These are phyloP conservation scores for Heliconius charithonia DNA, from an alignment of 2,888 invertebrate genomes.

Conservation along the genomic window DNA sequence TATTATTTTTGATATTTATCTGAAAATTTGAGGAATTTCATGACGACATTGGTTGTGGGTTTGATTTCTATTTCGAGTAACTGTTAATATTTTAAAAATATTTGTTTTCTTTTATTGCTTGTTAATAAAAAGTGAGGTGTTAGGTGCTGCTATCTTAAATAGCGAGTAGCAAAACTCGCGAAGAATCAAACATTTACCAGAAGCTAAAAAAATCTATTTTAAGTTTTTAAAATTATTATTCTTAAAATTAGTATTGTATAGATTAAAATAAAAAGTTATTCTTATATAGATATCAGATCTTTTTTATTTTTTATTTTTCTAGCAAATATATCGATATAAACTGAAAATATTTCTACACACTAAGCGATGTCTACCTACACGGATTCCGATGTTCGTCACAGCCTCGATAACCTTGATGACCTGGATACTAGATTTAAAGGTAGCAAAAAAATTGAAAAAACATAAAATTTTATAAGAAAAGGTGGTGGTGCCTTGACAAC, in stretches of 20 bases:
- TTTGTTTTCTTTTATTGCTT: no score
- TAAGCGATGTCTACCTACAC: conserved; percentile 68
- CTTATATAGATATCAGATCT: no score
- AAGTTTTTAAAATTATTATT: no score
- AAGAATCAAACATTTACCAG: no score
- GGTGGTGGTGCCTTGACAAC: neutral
- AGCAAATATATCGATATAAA: conserved; percentile 17
- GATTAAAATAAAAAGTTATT: no score
- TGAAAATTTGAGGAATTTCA: neutral
- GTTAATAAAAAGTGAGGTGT: no score
- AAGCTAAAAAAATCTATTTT: no score
- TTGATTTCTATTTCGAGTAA: neutral
- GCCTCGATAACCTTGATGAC: conserved; percentile 70
- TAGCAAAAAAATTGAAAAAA: conserved; percentile 35
- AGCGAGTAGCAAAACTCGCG: no score
- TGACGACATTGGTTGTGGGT: neutral
- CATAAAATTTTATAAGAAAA: neutral
- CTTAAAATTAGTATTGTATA: no score
- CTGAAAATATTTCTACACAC: conserved; percentile 56
- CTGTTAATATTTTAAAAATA: no score
- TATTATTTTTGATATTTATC: neutral
- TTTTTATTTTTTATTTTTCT: neutral
- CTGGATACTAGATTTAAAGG: conserved; percentile 62
- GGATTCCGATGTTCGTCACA: conserved; percentile 71
- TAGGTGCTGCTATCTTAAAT: no score